Evolutionary conservation across 1,140 invertebrate genomes (phyloP).

Genomic region (Nymphalis io): DNA sequence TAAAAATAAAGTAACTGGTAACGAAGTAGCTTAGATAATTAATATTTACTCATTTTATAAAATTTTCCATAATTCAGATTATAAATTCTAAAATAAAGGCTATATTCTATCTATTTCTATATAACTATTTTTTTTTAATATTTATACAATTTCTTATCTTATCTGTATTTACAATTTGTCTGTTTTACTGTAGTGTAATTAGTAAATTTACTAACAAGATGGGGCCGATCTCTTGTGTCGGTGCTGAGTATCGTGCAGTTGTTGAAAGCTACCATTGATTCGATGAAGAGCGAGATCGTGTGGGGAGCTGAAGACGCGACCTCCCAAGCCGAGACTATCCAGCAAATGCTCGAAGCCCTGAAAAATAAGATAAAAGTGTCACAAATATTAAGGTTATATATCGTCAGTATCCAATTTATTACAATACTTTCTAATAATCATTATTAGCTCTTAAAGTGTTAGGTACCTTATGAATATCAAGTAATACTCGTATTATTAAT

Average conservation of each 20-base stretch:
- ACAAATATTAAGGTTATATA: slow-evolving; percentile 3
- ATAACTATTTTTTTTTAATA: too few relatives aligned
- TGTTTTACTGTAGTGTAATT: too few relatives aligned
- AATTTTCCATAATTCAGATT: too few relatives aligned
- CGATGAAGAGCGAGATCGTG: slow-evolving; percentile 82
- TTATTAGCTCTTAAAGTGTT: background rate
- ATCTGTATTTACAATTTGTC: too few relatives aligned
- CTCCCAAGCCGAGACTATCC: slow-evolving; percentile 82
- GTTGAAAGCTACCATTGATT: slow-evolving; percentile 80
- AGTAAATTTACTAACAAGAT: slow-evolving; percentile 44
- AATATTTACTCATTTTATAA: too few relatives aligned
- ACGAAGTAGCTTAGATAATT: too few relatives aligned
- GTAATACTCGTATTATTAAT: too few relatives aligned
- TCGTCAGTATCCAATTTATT: background rate
- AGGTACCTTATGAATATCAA: background rate
- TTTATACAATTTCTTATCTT: too few relatives aligned
- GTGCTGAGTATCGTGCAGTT: slow-evolving; percentile 82
- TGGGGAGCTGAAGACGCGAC: slow-evolving; percentile 81
- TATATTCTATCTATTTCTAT: too few relatives aligned
- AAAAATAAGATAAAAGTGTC: slow-evolving; percentile 31
- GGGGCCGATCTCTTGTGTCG: slow-evolving; percentile 75
- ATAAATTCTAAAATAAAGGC: too few relatives aligned
- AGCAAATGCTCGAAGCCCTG: slow-evolving; percentile 84
- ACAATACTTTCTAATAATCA: background rate
- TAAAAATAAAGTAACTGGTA: too few relatives aligned